Evolutionary conservation across 2,113 vertebrate species (phyloP).

Genomic region (Callipepla californica): DNA sequence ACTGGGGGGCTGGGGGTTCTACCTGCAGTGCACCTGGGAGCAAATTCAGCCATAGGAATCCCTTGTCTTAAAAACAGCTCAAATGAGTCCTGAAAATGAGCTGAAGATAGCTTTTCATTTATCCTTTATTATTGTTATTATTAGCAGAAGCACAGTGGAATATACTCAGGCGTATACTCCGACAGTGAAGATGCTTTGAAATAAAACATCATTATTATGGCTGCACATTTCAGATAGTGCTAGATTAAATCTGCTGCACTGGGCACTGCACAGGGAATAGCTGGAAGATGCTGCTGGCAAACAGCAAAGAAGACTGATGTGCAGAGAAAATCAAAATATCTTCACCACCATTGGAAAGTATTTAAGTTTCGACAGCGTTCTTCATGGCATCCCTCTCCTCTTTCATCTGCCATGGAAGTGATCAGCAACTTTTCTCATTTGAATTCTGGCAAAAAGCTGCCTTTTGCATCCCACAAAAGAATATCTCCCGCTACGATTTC

Average conservation of each 20-base stretch:
- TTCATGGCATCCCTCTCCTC: background rate
- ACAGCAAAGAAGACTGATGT: background rate
- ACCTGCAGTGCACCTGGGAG: rapidly evolving
- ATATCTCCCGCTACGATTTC: background rate
- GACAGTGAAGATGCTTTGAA: constrained; percentile 3
- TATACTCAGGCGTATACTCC: background rate
- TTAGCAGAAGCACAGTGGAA: background rate
- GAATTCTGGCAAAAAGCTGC: background rate
- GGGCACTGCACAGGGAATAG: constrained; percentile 27
- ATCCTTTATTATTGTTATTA: background rate
- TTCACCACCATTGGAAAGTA: background rate
- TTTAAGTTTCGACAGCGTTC: background rate
- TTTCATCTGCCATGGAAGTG: constrained; percentile 17
- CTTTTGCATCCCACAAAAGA: background rate
- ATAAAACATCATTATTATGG: constrained; percentile 48
- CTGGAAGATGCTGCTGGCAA: constrained; percentile 31
- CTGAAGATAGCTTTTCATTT: background rate
- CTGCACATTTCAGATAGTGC: constrained; percentile 38
- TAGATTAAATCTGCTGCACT: background rate
- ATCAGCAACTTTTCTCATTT: background rate
- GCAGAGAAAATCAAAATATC: constrained; percentile 42
- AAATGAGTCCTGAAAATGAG: background rate
- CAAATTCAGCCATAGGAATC: rapidly evolving
- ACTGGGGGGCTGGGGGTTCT: background rate
- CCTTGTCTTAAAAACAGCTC: background rate